Evolutionary conservation across 1,140 invertebrate genomes (phyloP), one percentile per base, ranked within the genome.

Genomic region (Camponotus floridanus): DNA sequence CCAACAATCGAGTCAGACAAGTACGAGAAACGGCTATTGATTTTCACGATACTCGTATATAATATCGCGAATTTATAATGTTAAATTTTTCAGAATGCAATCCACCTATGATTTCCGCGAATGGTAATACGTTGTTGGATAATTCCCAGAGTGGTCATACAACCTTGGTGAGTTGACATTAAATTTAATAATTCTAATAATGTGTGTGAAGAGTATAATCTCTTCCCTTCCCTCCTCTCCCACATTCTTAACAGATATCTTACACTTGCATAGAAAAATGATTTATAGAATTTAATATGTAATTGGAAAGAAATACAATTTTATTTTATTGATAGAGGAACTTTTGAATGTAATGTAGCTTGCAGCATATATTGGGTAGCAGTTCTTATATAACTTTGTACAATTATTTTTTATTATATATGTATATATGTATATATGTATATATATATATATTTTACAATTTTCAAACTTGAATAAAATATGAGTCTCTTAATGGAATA

Each of bases 11-110:
- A 57, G 73, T 64, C 83, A 85, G 65, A 86, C 85, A 80, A 88
- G 91, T 92, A 81, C 42, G 86, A 71, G 55, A 15, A 51, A 86
- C 26, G 55, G 26, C 81, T 74, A 73, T 80, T 73, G 61, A 86
- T 87, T 86, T 74, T 88, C 45, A 61, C 11, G 26, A 26, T 36
- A 33, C 68, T 61, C 39, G 11, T 1, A 13, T 26, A 21, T 68
- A 26, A 26, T 21, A 7, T 26, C 5, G 21, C 9, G 21, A 42
- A 48, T 68, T 39, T 59, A 21, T 31, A 71, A 26, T 0, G 51
- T 26, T 18, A 13, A 3, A 26, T 42, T 61, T 83, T 83, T 73
- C 79, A 83, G 79, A 61, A 45, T 83, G 55, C 68, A n/a, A 45
- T 13, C 33, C 55, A 15, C 4, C 65, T 2, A 83, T 80, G 76